phyloP scores from a whole-genome alignment of 2,888 invertebrate genomes.

The Leucophora obtusa region DNA sequence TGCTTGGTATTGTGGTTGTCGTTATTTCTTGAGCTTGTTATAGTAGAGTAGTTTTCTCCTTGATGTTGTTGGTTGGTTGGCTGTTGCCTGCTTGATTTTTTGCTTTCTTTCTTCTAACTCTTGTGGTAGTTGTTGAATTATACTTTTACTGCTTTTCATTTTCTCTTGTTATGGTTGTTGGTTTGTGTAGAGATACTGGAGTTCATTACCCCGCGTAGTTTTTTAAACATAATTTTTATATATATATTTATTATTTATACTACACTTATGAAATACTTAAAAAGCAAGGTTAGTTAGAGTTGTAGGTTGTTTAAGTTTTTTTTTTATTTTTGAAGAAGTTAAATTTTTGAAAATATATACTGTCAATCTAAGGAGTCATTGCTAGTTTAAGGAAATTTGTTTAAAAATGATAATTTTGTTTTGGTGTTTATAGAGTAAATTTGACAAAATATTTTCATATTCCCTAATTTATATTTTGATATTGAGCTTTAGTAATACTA shows the following conservation, averaged over 20 bases:
- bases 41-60: conserved; percentile 35
- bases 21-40: conserved; percentile 43
- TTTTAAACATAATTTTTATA: conserved; percentile 17
- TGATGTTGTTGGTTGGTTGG: conserved; percentile 53
- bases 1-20: conserved; percentile 53
- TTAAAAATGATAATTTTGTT: too few relatives aligned
- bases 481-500: too few relatives aligned
- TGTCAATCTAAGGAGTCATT: too few relatives aligned
- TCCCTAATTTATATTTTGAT: too few relatives aligned
- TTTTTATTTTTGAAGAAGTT: conserved; percentile 9
- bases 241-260: conserved; percentile 51
- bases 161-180: conserved; percentile 33
- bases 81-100: conserved; percentile 28
- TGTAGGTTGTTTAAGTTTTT: conserved; percentile 15
- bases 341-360: too few relatives aligned
- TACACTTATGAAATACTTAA: conserved; percentile 60
- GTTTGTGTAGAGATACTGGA: conserved; percentile 41
- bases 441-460: too few relatives aligned
- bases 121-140: conserved; percentile 60
- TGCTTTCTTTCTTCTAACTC: conserved; percentile 14
- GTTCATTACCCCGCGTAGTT: conserved; percentile 61
- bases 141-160: conserved; percentile 59
- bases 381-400: too few relatives aligned
- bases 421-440: too few relatives aligned
- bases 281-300: conserved; percentile 59